These are phyloP conservation scores for Plecturocebus donacophilus DNA, from an alignment of 2,113 vertebrate genomes.

Conservation along the genomic window DNA sequence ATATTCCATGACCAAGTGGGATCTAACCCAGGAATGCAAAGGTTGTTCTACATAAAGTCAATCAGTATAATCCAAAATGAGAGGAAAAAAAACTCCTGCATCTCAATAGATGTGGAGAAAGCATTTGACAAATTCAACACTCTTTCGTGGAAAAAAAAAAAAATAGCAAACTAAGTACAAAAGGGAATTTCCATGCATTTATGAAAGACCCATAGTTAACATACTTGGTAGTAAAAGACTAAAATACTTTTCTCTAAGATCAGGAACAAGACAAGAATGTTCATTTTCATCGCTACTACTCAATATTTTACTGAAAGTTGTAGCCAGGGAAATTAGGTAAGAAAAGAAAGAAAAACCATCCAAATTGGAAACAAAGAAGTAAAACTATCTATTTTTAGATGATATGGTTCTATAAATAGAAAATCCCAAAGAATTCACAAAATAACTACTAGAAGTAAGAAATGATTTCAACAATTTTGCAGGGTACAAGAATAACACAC, in stretches of 20 bases:
- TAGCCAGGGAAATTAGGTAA: neutral
- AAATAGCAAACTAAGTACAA: neutral
- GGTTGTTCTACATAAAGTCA: neutral
- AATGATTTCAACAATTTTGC: neutral
- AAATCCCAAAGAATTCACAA: neutral
- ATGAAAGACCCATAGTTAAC: neutral
- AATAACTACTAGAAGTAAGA: neutral
- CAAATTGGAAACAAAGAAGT: neutral
- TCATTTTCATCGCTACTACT: neutral
- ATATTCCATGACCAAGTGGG: neutral
- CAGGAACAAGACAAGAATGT: neutral
- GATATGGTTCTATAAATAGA: neutral
- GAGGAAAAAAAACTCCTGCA: neutral
- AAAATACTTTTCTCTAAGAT: neutral
- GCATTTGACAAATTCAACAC: neutral
- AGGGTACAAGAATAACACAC: neutral
- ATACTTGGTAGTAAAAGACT: neutral
- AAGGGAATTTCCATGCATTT: slow-evolving; percentile 7
- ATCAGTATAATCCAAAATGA: neutral
- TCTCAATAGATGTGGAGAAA: neutral
- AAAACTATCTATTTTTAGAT: neutral
- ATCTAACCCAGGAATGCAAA: neutral
- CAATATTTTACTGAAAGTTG: neutral
- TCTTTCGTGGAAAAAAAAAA: neutral
- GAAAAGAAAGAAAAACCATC: neutral